Percentiles rank a stretch among this genome's conserved stretches.
phyloP scores from a whole-genome alignment of 64 coral and sea anemone genomes.

The Cladopsammia gracilis region DNA sequence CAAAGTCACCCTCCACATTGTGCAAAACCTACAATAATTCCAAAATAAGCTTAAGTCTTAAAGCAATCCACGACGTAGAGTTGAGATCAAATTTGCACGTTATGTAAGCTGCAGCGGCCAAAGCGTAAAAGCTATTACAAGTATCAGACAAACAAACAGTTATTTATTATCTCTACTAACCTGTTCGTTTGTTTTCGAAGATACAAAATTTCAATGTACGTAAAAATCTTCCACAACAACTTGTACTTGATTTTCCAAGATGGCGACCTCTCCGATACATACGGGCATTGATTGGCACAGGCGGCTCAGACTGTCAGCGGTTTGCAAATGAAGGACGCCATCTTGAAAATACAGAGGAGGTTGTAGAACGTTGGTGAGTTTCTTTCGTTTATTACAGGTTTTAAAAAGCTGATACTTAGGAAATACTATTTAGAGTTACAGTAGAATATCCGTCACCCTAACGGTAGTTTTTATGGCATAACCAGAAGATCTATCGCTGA shows the following conservation, averaged over 20 bases:
- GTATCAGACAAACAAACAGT: background rate
- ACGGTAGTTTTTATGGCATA: too few relatives aligned
- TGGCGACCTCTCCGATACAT: conserved; percentile 2
- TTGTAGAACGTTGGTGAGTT: too few relatives aligned
- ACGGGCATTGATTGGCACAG: background rate
- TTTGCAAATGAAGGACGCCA: background rate
- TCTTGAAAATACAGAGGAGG: too few relatives aligned
- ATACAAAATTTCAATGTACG: background rate
- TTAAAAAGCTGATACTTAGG: too few relatives aligned
- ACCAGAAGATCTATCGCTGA: too few relatives aligned
- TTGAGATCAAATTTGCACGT: too few relatives aligned
- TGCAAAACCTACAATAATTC: conserved; percentile 10
- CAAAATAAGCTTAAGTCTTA: background rate
- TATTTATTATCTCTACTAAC: background rate
- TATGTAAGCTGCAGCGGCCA: too few relatives aligned
- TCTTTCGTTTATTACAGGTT: too few relatives aligned
- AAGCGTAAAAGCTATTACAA: background rate
- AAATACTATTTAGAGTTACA: too few relatives aligned
- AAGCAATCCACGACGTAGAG: too few relatives aligned
- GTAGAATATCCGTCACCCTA: too few relatives aligned
- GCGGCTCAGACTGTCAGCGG: conserved; percentile 21
- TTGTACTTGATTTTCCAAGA: background rate
- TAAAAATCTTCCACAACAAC: conserved; percentile 14
- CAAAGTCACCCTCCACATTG: conserved; percentile 50
- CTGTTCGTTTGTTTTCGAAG: background rate